phyloP scores from a whole-genome alignment of 30 jellyfish, hydroid and myxozoan species.

The Nemopilema nomurai region DNA sequence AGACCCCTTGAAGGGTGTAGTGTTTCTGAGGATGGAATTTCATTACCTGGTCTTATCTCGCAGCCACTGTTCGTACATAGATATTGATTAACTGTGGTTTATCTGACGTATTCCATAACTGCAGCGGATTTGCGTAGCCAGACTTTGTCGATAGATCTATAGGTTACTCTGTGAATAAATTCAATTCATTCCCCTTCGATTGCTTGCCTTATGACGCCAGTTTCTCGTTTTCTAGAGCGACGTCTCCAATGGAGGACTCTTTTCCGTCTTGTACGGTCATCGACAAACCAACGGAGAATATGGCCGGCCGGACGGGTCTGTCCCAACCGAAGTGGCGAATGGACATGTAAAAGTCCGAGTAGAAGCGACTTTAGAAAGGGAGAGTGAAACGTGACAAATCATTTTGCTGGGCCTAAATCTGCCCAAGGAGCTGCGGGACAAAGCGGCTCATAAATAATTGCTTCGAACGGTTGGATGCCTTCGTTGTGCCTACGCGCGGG shows the following conservation, averaged over 20 bases:
- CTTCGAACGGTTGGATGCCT: too few species aligned
- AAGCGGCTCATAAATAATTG: background rate
- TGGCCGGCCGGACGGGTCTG: constrained; percentile 35
- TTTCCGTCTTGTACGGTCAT: constrained; percentile 93
- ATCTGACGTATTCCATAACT: too few species aligned
- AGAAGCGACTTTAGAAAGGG: constrained; percentile 27
- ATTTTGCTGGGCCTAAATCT: background rate
- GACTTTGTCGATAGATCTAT: too few species aligned
- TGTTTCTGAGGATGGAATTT: too few species aligned
- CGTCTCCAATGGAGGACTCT: constrained; percentile 87
- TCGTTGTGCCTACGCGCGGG: too few species aligned
- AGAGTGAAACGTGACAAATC: constrained; percentile 48
- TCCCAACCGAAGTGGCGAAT: constrained; percentile 42
- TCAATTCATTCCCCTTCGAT: too few species aligned
- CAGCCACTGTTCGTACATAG: too few species aligned
- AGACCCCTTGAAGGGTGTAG: too few species aligned
- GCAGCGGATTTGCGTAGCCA: too few species aligned
- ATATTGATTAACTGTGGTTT: too few species aligned
- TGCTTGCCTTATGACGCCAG: background rate
- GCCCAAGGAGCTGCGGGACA: background rate
- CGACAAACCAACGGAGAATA: constrained; percentile 50
- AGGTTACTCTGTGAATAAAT: too few species aligned
- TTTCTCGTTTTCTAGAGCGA: constrained; percentile 76
- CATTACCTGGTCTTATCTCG: too few species aligned
- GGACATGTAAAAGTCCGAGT: constrained; percentile 52